Evolutionary conservation across 2,797 vertebrate genomes (phyloP), one percentile per base, ranked within the genome.

Genomic region (Falco berigora): DNA sequence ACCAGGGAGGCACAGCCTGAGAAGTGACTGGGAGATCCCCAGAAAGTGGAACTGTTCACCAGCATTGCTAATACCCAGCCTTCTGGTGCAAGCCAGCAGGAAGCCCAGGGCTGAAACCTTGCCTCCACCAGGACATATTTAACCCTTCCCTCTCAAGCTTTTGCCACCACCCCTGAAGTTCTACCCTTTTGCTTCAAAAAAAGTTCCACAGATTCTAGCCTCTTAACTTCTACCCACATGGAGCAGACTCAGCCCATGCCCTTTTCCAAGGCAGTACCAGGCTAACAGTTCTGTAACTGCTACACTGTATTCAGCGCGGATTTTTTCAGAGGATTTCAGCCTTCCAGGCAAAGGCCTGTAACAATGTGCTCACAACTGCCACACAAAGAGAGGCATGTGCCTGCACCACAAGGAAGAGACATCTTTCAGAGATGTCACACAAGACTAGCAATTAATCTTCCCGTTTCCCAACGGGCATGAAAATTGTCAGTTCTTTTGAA

Each of bases 381-480:
- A 58, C 9, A 19, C 2, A 2, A 13, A 23, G 9, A 20, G 9
- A 67, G 9, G 9, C 1, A 1, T 1, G 6, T 12, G 46, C 25
- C 52, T 24, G 20, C 14, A 28, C 5, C 14, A n/a, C n/a, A 11
- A 61, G 5, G 27, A 32, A 24, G 34, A n/a, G 9, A 14, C 3
- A 28, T 9, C 23, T 40, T 40, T 77, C 34, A 6, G 4, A 44
- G 5, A 56, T 1, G 10, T 23, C 7, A 50, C 6, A 9, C 3
- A 4, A 12, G 5, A 49, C 49, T 17, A 75, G 3, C 12, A 56
- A 42, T 34, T 25, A 0, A 19, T 7, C 17, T 52, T 68, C 50
- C 28, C 17, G 5, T 8, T 15, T 74, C 56, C 5, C 23, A 58
- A 30, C 3, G n/a, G 2, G 3, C 8, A 4, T 6, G 7, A 25